Evolutionary conservation across 2,113 vertebrate species (phyloP).

Genomic region (Lagopus leucura): DNA sequence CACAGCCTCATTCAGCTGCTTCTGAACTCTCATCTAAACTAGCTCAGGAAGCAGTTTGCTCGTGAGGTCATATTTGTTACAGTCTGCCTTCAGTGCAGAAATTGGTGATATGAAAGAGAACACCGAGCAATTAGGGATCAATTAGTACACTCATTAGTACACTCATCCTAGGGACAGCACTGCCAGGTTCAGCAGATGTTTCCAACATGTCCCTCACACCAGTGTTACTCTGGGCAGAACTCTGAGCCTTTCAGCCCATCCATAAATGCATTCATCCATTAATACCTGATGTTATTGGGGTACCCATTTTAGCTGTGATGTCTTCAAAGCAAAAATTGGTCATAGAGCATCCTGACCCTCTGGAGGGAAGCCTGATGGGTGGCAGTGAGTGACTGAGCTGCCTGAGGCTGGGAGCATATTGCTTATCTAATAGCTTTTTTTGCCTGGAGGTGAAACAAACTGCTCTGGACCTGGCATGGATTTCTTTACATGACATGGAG

Average conservation of each 20-base stretch:
- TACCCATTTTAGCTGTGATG: accelerated
- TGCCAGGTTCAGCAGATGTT: accelerated
- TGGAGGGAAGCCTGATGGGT: background rate
- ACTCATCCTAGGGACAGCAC: background rate
- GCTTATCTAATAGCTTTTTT: background rate
- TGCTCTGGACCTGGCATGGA: background rate
- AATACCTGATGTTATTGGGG: accelerated
- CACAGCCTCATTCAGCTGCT: background rate
- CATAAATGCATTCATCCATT: background rate
- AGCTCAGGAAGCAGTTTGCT: background rate
- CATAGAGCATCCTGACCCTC: background rate
- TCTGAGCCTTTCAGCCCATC: background rate
- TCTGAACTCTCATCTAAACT: background rate
- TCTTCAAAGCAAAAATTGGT: background rate
- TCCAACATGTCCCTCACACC: accelerated
- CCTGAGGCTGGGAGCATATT: background rate
- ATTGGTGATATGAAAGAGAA: background rate
- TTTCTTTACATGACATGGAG: background rate
- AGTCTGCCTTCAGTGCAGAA: background rate
- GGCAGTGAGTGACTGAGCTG: background rate
- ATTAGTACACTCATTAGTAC: background rate
- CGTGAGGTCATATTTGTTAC: background rate
- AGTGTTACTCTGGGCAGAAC: background rate
- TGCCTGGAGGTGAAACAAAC: background rate
- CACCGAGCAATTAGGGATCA: background rate